Evolutionary conservation across 2,888 invertebrate genomes (phyloP), one percentile per base, ranked within the genome.

Genomic region (Notodonta ziczac): DNA sequence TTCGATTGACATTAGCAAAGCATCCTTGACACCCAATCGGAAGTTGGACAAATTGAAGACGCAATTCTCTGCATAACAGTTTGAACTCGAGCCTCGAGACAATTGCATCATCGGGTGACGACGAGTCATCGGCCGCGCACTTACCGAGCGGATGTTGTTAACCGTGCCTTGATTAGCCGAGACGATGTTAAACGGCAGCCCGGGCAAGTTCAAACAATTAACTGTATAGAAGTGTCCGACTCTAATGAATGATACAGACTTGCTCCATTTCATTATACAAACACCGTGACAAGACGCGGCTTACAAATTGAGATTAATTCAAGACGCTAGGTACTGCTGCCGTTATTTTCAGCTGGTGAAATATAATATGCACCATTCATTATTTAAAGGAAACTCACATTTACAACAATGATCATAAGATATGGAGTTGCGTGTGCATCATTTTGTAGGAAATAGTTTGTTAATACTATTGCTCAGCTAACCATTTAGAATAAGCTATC

Each of bases 161-260:
- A 90, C 90, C 86, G 85, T 78, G 84, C 83, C 90, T 91, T 93
- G 92, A 93, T 93, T 93, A 92, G 88, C 85, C 82, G 87, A 88
- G 90, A 89, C 90, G 91, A 87, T 86, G 88, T 91, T 89, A 91
- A 91, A 88, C 91, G 87, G 87, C 85, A 89, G 86, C 78, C 82
- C 85, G 87, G 81, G 85, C 90, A 87, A 92, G 93, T 93, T 93
- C 93, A 93, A 91, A 92, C 91, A 93, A 93, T 93, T 91, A 91
- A 93, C 88, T 88, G 89, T 90, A 91, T 88, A 90, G 90, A 91
- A 92, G 91, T 91, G 93, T 90, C 90, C 92, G 89, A 91, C 91
- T 89, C 90, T 89, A 93, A 92, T 91, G 90, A 91, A 92, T 90
- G 91, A 90, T 88, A 84, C 89, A 89, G 77, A 77, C 77, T 88